phyloP scores from a whole-genome alignment of 2,797 vertebrate species.

The Hozukius guyotensis region DNA sequence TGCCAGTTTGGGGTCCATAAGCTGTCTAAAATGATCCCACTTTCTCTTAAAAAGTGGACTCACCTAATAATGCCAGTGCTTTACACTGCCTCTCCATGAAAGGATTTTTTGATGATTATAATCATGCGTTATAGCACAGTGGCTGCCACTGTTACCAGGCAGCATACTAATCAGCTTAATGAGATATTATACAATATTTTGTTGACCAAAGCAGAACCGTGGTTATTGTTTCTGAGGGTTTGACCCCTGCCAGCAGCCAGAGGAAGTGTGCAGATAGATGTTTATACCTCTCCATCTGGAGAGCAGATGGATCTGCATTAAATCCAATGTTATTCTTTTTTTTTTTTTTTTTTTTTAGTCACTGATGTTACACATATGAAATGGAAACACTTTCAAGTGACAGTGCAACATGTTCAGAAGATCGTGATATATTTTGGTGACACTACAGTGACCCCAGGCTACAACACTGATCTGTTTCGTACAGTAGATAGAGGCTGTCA shows the following conservation, averaged over 20 bases:
- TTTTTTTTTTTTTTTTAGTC: constrained; percentile 42
- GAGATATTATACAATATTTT: constrained; percentile 99
- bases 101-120: constrained; percentile 94
- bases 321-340: constrained; percentile 54
- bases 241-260: constrained; percentile 91
- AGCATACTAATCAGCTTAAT: constrained; percentile 99
- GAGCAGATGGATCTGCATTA: constrained; percentile 74
- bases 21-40: constrained; percentile 78
- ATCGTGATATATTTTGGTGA: neutral
- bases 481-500: neutral
- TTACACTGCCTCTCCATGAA: constrained; percentile 87
- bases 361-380: constrained; percentile 56
- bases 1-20: constrained; percentile 62
- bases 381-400: constrained; percentile 35
- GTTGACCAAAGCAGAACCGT: constrained; percentile 97
- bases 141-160: constrained; percentile 92
- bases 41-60: constrained; percentile 88
- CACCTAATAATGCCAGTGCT: constrained; percentile 88
- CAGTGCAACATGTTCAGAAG: constrained; percentile 2
- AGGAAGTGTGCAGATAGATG: constrained; percentile 78
- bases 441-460: constrained; percentile 36
- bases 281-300: constrained; percentile 76
- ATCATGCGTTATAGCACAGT: constrained; percentile 92
- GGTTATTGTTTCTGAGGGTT: constrained; percentile 94
- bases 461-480: constrained; percentile 84